Conservation (phyloP, 2,113 vertebrate species). For the Nesogale talazaci region DNA sequence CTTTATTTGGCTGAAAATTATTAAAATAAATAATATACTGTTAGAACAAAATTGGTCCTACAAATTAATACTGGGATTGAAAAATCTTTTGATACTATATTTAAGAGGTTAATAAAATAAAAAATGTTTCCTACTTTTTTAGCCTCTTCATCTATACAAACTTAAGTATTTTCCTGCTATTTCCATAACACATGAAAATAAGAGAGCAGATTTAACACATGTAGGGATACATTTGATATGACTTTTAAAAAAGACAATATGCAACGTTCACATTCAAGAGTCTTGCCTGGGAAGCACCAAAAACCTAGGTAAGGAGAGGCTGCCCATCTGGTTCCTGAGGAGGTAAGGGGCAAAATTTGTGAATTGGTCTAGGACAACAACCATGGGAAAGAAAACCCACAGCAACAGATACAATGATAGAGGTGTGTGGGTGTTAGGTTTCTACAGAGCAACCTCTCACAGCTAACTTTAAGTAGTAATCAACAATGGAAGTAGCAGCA, state of each 20-base stretch:
- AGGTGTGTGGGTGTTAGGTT: background rate
- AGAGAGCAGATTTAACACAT: background rate
- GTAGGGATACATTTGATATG: background rate
- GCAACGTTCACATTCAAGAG: background rate
- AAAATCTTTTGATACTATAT: background rate
- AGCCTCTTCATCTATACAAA: background rate
- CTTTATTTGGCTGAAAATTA: conserved; percentile 49
- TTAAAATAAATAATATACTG: background rate
- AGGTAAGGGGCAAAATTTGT: background rate
- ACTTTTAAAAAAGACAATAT: background rate
- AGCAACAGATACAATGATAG: background rate
- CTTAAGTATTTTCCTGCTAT: background rate
- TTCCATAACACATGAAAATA: background rate
- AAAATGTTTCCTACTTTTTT: conserved; percentile 3
- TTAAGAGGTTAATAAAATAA: background rate
- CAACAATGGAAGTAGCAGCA: background rate
- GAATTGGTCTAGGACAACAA: background rate
- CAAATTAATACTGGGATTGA: conserved; percentile 27
- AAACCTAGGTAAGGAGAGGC: background rate
- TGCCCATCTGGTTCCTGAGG: background rate
- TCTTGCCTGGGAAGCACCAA: background rate
- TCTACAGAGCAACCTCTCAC: background rate
- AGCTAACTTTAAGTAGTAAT: background rate
- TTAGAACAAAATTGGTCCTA: conserved; percentile 14
- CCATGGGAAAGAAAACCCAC: background rate